Evolutionary conservation across 1,140 invertebrate species (phyloP), one percentile per base, ranked within the genome.

Genomic region (Brachionus manjavacas): DNA sequence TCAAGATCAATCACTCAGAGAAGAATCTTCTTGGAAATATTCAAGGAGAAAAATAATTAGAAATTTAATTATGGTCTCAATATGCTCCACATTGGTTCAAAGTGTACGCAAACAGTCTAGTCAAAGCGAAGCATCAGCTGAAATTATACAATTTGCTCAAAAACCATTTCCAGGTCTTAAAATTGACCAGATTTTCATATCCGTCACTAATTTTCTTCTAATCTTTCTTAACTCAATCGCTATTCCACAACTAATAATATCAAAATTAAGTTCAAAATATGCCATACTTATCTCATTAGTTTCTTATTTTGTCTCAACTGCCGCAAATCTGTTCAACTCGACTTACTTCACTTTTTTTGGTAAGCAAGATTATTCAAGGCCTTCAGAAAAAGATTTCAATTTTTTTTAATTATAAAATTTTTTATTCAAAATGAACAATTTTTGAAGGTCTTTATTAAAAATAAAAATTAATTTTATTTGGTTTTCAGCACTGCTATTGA

Each of bases 11-110:
- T 46, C 20, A 3, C 46, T 25, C 41, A 20, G 25, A 23, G 23
- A 76, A 76, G 20, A 6, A 49, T 76, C 41, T 0, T 23, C 25
- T 23, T 52, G 20, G 72, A 76, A 49, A 14, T 72, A 72, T 41
- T 72, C 68, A 12, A 72, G n/a, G 16, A 39, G 16, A 16, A 72
- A 72, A 16, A 43, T 72, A 14, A 72, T 72, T 20, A 72, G 39
- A 72, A 72, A 72, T 39, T 41, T 72, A 14, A 20, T 72, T 39
- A 23, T 72, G n/a, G 68, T 72, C n/a, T 72, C 68, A 72, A n/a
- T 72, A 16, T 72, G 68, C 12, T 41, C 68, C 3, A 41, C 39
- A 16, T 11, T 72, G 3, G n/a, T 72, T 8, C 68, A 41, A 72
- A 39, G 66, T 41, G 11, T 39, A 6, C 31, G 28, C 14, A 68